Base-by-base conservation (phyloP, 1,140 invertebrate genomes). In the Glomeris maerens region DNA sequence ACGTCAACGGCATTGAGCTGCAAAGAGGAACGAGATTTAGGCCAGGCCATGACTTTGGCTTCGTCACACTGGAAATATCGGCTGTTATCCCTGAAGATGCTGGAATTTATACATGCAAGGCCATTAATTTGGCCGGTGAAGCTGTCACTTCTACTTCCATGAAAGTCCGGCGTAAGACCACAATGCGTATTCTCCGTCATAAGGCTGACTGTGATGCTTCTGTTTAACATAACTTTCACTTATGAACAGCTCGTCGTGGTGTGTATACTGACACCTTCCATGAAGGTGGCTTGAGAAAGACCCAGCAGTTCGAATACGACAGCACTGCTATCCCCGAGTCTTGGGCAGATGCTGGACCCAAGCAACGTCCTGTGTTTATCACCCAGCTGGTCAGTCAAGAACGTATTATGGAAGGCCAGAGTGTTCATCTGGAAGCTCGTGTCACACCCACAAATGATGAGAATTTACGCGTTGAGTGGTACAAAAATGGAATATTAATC, bases 81-180 rank as follows among this genome's bases (percentile, higher is more conserved):
- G 81, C 83, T 20, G 83, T 85, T 3, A 86, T 94, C 40, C 73
- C 84, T 3, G 82, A 91, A 66, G 91, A 95, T 69, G 83, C 86
- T 45, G 91, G 91, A 22, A 74, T 92, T 0, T 94, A 94, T 64
- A 88, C 85, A 71, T 93, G 89, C 61, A 90, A 91, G 66, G 87
- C 90, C 1, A 84, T 85, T 42, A 94, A 94, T 62, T 79, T 76
- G 57, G 78, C 87, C 38, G 91, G 91, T 21, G 87, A 92, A 66
- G 87, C 89, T 10, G 83, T 91, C 0, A 89, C 85, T 3, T 89
- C 86, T 2, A 91, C 84, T 40, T 78, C 85, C 1, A 72, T 91
- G 57, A 87, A 87, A 68, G 83, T 91, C 0, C 87, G 83, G 70
- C 31, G 31, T 36, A 36, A 36, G 31, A 10, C 17, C 17, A 52